phyloP scores from a whole-genome alignment of 2,113 vertebrate species.

The Aptenodytes patagonicus region DNA sequence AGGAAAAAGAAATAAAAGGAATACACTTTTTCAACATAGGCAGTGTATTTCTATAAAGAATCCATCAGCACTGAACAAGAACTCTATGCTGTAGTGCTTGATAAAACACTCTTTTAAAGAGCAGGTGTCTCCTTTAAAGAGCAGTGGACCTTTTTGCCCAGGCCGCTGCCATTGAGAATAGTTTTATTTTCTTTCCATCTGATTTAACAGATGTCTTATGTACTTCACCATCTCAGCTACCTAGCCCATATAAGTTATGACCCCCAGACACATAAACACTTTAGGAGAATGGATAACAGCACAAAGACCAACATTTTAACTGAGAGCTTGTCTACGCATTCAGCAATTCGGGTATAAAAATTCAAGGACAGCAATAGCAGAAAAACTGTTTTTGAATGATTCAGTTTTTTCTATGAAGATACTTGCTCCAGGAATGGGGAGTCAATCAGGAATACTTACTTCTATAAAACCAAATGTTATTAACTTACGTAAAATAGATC shows the following conservation, averaged over 20 bases:
- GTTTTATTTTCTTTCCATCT: conserved; percentile 23
- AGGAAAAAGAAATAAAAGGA: neutral
- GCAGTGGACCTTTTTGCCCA: neutral
- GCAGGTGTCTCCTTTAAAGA: neutral
- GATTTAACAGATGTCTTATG: conserved; percentile 37
- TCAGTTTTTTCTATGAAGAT: neutral
- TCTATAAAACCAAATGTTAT: neutral
- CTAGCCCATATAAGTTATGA: neutral
- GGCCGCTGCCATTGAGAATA: neutral
- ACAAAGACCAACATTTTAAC: neutral
- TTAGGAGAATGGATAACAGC: neutral
- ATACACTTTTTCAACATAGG: neutral
- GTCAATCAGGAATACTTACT: neutral
- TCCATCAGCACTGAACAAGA: neutral
- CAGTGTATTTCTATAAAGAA: neutral
- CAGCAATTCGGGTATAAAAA: conserved; percentile 7
- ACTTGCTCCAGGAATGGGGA: neutral
- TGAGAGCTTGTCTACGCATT: neutral
- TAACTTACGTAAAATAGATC: neutral
- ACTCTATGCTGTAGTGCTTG: neutral
- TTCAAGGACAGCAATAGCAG: neutral
- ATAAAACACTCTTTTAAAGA: neutral
- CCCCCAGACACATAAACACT: conserved; percentile 20
- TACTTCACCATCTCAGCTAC: conserved; percentile 9
- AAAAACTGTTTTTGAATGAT: neutral